Percentiles rank a stretch among this genome's conserved stretches.
These are phyloP conservation scores for Petaurus breviceps DNA, from an alignment of 2,113 vertebrate genomes.

Conservation along the genomic window DNA sequence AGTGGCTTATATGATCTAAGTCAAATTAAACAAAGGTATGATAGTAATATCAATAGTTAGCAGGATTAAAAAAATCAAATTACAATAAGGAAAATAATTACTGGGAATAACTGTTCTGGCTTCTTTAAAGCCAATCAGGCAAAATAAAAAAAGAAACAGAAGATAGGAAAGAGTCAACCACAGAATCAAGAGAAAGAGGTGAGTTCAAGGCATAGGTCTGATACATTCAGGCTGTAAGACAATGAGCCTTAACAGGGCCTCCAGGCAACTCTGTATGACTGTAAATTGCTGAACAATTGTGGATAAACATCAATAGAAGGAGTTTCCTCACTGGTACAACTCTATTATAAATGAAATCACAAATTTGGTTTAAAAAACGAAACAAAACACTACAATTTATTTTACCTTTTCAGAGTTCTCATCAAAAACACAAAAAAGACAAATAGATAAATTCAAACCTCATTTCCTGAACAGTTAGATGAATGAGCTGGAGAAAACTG, in stretches of 20 bases:
- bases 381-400: neutral
- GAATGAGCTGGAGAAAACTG: neutral
- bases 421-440: neutral
- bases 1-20: neutral
- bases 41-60: neutral
- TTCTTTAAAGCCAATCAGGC: neutral
- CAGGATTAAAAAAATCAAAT: neutral
- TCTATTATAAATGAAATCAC: too few relatives aligned
- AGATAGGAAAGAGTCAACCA: neutral
- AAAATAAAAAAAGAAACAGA: neutral
- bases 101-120: neutral
- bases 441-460: neutral
- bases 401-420: neutral
- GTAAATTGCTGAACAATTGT: too few relatives aligned
- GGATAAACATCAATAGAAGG: too few relatives aligned
- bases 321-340: too few relatives aligned
- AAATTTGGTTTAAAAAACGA: too few relatives aligned
- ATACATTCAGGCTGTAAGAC: neutral
- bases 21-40: neutral
- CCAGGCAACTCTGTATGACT: too few relatives aligned
- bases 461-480: neutral
- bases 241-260: neutral
- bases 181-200: neutral
- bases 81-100: neutral
- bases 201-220: neutral